A percentile compares a stretch with the other conserved stretches of the same genome.
Evolutionary conservation across 2,113 vertebrate genomes (phyloP).

Genomic region (Rhinoderma darwinii): DNA sequence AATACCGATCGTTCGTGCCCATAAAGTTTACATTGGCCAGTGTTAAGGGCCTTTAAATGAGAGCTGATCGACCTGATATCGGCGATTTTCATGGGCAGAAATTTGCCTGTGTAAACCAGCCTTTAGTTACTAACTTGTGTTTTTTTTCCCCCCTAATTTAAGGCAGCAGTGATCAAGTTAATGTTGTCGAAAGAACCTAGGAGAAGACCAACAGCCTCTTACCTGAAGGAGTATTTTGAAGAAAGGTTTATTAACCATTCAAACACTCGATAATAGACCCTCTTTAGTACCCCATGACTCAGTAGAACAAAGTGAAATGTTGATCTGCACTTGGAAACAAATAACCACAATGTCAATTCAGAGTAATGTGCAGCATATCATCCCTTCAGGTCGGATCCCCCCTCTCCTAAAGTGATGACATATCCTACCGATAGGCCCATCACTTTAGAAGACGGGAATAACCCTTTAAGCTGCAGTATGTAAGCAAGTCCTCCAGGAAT

Average conservation of each 20-base stretch:
- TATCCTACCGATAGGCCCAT: too few relatives aligned
- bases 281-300: neutral
- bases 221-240: slow-evolving; percentile 8
- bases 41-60: neutral
- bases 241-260: neutral
- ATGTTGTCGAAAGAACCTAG: slow-evolving; percentile 21
- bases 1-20: too few relatives aligned
- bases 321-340: neutral
- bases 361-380: neutral
- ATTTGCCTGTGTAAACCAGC: too few relatives aligned
- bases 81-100: too few relatives aligned
- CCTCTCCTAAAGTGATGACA: too few relatives aligned
- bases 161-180: slow-evolving; percentile 7
- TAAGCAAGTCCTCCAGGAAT: too few relatives aligned
- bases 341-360: neutral
- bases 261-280: neutral
- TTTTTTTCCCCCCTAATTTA: neutral
- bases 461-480: too few relatives aligned
- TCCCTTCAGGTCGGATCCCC: too few relatives aligned
- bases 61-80: too few relatives aligned
- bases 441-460: too few relatives aligned
- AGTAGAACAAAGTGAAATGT: neutral
- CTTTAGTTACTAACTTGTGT: too few relatives aligned
- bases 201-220: slow-evolving; percentile 16
- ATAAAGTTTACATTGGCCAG: too few relatives aligned